phyloP scores from a whole-genome alignment of 2,113 vertebrate genomes.

The Peucedramus taeniatus region DNA sequence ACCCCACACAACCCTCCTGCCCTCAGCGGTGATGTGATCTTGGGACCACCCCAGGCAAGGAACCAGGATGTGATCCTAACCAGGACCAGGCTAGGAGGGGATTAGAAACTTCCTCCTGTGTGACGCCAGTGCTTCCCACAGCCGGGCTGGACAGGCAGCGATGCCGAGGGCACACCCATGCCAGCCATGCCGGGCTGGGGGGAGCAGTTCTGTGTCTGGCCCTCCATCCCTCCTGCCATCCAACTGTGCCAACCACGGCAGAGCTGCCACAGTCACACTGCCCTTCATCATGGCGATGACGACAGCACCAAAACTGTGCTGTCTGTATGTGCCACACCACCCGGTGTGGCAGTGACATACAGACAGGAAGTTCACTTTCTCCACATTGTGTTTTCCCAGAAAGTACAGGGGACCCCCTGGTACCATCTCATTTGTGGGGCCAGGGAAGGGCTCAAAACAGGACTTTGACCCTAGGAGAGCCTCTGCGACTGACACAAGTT shows the following conservation, averaged over 20 bases:
- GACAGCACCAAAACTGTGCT: neutral
- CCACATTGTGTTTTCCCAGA: neutral
- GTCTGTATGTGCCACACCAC: too few relatives aligned
- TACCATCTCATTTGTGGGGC: rapidly evolving
- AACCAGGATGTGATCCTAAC: neutral
- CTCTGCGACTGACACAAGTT: neutral
- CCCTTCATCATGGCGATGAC: rapidly evolving
- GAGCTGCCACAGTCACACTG: rapidly evolving
- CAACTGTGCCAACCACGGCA: rapidly evolving
- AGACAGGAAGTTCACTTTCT: neutral
- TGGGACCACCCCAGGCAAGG: neutral
- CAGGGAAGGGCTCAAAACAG: neutral
- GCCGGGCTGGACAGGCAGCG: rapidly evolving
- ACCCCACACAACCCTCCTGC: neutral
- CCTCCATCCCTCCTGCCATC: neutral
- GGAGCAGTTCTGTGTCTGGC: neutral
- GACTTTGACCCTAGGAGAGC: neutral
- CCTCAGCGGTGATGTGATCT: rapidly evolving
- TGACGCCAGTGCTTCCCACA: neutral
- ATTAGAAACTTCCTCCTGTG: neutral
- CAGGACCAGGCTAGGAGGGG: neutral
- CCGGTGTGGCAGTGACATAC: rapidly evolving
- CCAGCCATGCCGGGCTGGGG: neutral
- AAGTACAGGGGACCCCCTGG: rapidly evolving
- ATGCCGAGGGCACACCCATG: neutral